A percentile compares a stretch with the other conserved stretches of the same genome.
Evolutionary conservation across 1,140 invertebrate species (phyloP).

Genomic region (Nasonia giraulti): DNA sequence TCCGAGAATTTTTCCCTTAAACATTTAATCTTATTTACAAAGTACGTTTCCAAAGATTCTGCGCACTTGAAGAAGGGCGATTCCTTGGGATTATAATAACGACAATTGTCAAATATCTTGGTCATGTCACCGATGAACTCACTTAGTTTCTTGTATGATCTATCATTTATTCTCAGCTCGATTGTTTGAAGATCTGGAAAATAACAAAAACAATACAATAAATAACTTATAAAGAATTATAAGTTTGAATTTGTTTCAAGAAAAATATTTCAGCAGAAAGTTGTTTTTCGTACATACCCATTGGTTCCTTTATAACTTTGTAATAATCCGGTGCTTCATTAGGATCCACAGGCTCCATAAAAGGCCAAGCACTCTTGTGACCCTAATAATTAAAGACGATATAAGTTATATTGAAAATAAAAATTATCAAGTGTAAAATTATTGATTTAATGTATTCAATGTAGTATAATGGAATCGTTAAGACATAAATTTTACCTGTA

Average conservation of each 20-base stretch:
- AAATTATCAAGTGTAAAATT: not conserved
- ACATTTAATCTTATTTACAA: conserved; percentile 92
- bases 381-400: conserved; percentile 73
- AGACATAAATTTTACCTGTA: conserved; percentile 80
- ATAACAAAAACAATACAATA: conserved; percentile 53
- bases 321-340: conserved; percentile 97
- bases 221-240: conserved; percentile 38
- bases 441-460: conserved; percentile 5
- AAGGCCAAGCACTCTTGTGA: conserved; percentile 97
- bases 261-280: not conserved
- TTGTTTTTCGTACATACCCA: conserved; percentile 81
- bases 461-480: not conserved
- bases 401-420: conserved; percentile 42
- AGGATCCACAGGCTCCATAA: conserved; percentile 96
- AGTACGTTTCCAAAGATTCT: conserved; percentile 94
- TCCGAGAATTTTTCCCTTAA: conserved; percentile 87
- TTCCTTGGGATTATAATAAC: conserved; percentile 96
- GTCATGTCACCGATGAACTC: conserved; percentile 98
- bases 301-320: conserved; percentile 97
- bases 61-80: conserved; percentile 97
- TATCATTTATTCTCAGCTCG: conserved; percentile 89
- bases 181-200: conserved; percentile 94
- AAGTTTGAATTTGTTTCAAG: not conserved
- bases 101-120: conserved; percentile 98
- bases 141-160: conserved; percentile 89